Evolutionary conservation across 1,140 invertebrate genomes (phyloP).

Genomic region (Achatina immaculata): DNA sequence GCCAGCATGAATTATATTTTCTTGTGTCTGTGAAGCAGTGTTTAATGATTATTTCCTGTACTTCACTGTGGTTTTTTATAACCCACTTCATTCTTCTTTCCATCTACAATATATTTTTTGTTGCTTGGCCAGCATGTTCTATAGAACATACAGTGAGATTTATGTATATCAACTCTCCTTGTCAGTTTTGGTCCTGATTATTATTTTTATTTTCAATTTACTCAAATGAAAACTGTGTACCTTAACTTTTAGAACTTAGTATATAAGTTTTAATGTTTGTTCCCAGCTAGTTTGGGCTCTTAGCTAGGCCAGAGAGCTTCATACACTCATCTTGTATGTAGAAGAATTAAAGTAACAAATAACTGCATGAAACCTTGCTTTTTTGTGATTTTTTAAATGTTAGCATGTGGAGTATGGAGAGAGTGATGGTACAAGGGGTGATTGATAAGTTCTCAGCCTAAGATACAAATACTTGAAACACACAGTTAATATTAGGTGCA

Average conservation of each 20-base stretch:
- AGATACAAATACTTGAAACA: too few species aligned
- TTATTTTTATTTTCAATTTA: not conserved
- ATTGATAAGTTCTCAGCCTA: too few species aligned
- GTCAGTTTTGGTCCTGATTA: not conserved
- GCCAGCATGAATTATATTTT: too few species aligned
- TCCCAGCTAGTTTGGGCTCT: not conserved
- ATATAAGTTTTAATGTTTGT: not conserved
- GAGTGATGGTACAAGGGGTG: too few species aligned
- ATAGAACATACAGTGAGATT: not conserved
- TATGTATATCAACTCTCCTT: not conserved
- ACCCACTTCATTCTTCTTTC: not conserved
- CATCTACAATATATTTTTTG: too few species aligned
- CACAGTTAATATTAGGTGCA: too few species aligned
- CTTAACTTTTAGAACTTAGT: not conserved
- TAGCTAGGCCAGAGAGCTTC: not conserved
- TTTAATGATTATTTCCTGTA: not conserved
- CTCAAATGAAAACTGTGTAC: not conserved
- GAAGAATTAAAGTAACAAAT: not conserved
- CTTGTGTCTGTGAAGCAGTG: not conserved
- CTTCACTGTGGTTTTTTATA: not conserved
- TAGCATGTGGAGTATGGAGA: too few species aligned
- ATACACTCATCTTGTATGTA: conserved; percentile 5
- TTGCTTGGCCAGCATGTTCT: not conserved
- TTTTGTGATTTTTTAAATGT: too few species aligned
- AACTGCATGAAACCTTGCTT: not conserved